Base-by-base conservation (phyloP, 2,113 vertebrate genomes). In the Ophiodon elongatus region DNA sequence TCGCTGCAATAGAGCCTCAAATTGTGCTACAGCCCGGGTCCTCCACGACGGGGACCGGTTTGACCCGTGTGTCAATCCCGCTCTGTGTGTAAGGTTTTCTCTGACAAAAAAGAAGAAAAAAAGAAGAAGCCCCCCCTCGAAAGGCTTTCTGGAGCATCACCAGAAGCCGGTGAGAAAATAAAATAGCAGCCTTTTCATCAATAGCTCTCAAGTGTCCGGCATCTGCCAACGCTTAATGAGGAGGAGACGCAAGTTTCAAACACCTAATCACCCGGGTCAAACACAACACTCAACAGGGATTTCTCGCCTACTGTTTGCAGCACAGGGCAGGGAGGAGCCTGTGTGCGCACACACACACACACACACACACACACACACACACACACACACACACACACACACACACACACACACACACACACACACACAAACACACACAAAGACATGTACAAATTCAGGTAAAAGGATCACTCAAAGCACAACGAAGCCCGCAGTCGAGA, bases 161-260 rank as follows among this genome's bases (percentile, higher is more conserved):
- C 60, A 73, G 21, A 72, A 75, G 71, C 50, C 9, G 1, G 47
- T 1, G 8, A 19, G 65, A 76, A 71, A 73, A 76, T 66, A 79
- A 47, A 83, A 82, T 2, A 37, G 10, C 31, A 43, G 65, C 67
- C 69, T 76, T 78, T 83, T 86, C 85, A 87, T 89, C 72, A 73
- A 75, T 25, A 37, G 62, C 63, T 45, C 75, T 75, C 65, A 69
- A 79, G 64, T 4, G 68, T 59, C 76, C 72, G 71, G 31, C 83
- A 78, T 81, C 85, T 85, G 81, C 68, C 77, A 76, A 63, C 39
- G 2, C 76, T 71, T 72, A 79, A 83, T 87, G 79, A 83, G 57
- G 54, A 85, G 54, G 57, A 91, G 85, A 66, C 64, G 63, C 39
- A 43, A 73, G 73, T 85, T 85, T 65, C 71, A 52, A 87, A 89